Evolutionary conservation across 2,113 vertebrate genomes (phyloP).

Genomic region (Colossoma macropomum): DNA sequence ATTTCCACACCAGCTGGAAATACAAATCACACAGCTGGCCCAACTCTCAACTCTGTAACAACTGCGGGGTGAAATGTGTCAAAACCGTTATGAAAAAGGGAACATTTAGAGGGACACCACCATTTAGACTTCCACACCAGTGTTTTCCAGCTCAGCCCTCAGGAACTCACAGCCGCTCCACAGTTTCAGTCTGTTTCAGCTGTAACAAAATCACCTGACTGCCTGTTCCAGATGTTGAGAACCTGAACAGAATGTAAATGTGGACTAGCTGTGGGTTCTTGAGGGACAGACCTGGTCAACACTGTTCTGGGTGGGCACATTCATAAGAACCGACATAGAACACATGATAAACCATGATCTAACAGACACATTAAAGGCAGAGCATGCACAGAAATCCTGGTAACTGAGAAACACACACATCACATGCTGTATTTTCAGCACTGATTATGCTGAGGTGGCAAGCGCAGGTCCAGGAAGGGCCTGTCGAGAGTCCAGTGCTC

Average conservation of each 20-base stretch:
- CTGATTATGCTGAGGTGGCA: not conserved
- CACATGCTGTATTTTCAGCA: not conserved
- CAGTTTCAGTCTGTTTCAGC: not conserved
- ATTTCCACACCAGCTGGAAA: too few species aligned
- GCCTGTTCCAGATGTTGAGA: too few species aligned
- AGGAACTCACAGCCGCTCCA: not conserved
- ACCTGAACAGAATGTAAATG: not conserved
- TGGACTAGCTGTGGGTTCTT: not conserved
- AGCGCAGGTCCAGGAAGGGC: too few species aligned
- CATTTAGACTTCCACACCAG: not conserved
- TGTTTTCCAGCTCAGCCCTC: not conserved
- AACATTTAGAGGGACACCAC: not conserved
- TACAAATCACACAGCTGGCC: not conserved
- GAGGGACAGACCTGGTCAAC: not conserved
- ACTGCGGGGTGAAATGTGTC: not conserved
- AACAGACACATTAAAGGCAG: not conserved
- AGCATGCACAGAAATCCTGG: not conserved
- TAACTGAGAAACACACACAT: not conserved
- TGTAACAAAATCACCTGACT: too few species aligned
- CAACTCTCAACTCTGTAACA: not conserved
- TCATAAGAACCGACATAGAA: not conserved
- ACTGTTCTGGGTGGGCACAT: not conserved
- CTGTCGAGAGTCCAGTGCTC: too few species aligned
- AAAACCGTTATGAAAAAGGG: not conserved
- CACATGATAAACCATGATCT: not conserved